These are phyloP conservation scores for Drosophila sucinea DNA, from an alignment of 1,140 invertebrate species.

Conservation along the genomic window DNA sequence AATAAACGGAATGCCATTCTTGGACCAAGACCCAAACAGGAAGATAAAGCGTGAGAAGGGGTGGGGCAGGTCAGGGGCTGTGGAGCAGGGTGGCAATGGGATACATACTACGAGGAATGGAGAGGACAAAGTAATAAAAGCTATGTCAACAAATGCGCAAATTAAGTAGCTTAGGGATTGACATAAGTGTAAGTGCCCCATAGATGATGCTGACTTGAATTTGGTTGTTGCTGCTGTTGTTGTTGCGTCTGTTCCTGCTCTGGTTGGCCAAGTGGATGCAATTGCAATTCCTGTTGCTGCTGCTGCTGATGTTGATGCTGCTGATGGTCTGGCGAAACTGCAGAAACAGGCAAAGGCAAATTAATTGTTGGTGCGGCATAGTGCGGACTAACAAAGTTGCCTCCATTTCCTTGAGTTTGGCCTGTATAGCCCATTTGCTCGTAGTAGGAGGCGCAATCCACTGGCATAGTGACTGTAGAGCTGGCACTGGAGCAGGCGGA, in stretches of 20 bases:
- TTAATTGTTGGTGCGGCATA: conserved; percentile 23
- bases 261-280: conserved; percentile 27
- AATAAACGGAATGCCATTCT: conserved; percentile 67
- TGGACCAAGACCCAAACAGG: conserved; percentile 33
- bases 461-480: conserved; percentile 60
- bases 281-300: conserved; percentile 46
- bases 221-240: conserved; percentile 55
- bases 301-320: conserved; percentile 43
- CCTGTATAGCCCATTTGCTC: conserved; percentile 58
- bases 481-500: conserved; percentile 73
- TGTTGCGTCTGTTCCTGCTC: conserved; percentile 41
- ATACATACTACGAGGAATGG: neutral
- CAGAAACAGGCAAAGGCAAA: conserved; percentile 23
- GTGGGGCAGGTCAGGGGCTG: neutral
- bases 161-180: conserved; percentile 79
- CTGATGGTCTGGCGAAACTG: conserved; percentile 37
- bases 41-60: conserved; percentile 34
- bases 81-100: too few species aligned
- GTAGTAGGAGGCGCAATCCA: conserved; percentile 60
- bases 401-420: conserved; percentile 23
- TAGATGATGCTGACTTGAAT: conserved; percentile 72
- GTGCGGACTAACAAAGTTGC: conserved; percentile 32
- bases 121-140: conserved; percentile 28
- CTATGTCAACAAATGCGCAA: conserved; percentile 58
- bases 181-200: conserved; percentile 82